Evolutionary conservation across 2,113 vertebrate genomes (phyloP), one percentile per base, ranked within the genome.

Genomic region (Pontoporia blainvillei): DNA sequence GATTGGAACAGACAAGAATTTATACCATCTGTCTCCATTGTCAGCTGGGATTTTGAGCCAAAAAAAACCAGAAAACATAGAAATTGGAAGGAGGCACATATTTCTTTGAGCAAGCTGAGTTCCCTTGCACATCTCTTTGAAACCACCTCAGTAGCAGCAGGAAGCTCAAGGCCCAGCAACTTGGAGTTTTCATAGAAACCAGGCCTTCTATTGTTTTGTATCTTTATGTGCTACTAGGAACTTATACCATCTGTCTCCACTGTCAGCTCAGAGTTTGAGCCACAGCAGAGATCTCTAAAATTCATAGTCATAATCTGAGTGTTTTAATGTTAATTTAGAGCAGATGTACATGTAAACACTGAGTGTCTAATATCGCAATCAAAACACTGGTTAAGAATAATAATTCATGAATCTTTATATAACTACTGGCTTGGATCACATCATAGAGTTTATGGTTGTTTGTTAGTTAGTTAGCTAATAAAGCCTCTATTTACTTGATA

Each of bases 121-220:
- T 69, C 7, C 54, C 46, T 9, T 23, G 2, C 27, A 86, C 0
- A 87, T 3, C 1, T 73, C 27, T 4, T n/a, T 39, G 13, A 67
- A 61, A 61, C 2, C 2, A 59, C 15, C 29, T 39, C 3, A 71
- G 1, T 14, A 49, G 3, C 3, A 4, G 6, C 10, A 46, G 31
- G 14, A n/a, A 79, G 15, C 6, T 54, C 34, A 86, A 6, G 8
- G 0, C 9, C 9, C 2, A 9, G 5, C 2, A 59, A 9, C 2
- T 34, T 27, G n/a, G 13, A 90, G 12, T 36, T 92, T 90, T 86
- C 15, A 20, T 52, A 36, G 34, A 54, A 86, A n/a, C 5, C 18
- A 57, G 57, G 13, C 4, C 15, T 57, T 54, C 34, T 84, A 20
- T n/a, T 15, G 3, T 4, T 72, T 86, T 49, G 15, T 21, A 61